Conservation (phyloP, 2,888 invertebrate species). For the Pollenia labialis region DNA sequence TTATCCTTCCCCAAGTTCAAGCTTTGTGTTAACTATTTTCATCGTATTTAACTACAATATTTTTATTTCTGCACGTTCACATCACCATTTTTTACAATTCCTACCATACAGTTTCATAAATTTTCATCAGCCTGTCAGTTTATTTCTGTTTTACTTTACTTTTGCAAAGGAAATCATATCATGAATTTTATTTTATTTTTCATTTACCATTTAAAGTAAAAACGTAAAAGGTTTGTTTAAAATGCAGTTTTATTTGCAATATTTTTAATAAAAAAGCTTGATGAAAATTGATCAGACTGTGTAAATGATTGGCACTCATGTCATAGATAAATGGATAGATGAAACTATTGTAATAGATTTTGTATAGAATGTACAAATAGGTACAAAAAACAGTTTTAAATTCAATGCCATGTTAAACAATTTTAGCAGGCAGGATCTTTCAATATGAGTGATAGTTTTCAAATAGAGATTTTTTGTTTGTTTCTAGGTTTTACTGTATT, state of each 20-base stretch:
- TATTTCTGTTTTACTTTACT: slow-evolving; percentile 20
- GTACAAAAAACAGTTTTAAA: no score
- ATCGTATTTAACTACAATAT: slow-evolving; percentile 17
- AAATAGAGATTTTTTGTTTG: no score
- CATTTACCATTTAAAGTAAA: neutral
- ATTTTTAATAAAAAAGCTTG: no score
- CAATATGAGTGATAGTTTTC: no score
- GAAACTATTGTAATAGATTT: no score
- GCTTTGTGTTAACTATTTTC: slow-evolving; percentile 25
- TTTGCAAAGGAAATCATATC: slow-evolving; percentile 36
- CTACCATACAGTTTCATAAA: slow-evolving; percentile 44
- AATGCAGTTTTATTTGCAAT: neutral
- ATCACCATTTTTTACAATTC: slow-evolving; percentile 4
- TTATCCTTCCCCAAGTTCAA: neutral
- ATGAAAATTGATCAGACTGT: no score
- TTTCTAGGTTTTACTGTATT: no score
- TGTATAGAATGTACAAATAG: no score
- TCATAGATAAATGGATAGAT: no score
- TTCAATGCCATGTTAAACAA: no score
- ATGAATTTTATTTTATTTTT: slow-evolving; percentile 19
- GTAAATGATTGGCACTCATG: no score
- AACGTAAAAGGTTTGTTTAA: neutral
- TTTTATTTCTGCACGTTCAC: slow-evolving; percentile 21
- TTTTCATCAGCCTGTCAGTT: slow-evolving; percentile 61
- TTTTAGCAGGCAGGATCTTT: no score